These are phyloP conservation scores for Psilopogon haemacephalus DNA, from an alignment of 2,113 vertebrate species.

Conservation along the genomic window DNA sequence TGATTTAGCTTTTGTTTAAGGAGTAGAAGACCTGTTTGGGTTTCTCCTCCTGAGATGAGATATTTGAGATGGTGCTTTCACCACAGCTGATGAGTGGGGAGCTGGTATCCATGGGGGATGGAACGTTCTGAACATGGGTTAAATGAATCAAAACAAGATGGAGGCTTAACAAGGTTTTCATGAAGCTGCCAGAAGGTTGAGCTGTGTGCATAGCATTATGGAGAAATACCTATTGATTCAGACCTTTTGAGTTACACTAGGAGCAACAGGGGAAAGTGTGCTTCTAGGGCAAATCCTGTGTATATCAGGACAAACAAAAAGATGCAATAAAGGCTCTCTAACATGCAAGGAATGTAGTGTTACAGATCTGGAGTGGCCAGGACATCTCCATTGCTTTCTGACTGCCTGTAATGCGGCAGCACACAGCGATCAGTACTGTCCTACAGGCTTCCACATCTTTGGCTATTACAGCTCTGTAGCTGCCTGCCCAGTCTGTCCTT, in stretches of 20 bases:
- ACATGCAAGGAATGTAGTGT: fast-evolving
- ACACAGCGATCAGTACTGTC: background rate
- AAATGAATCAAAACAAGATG: background rate
- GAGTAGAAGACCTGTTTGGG: background rate
- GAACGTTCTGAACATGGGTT: fast-evolving
- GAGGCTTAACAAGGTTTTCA: background rate
- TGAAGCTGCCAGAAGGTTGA: background rate
- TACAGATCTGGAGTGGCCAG: background rate
- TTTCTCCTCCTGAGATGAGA: background rate
- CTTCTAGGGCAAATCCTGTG: background rate
- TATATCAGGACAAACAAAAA: background rate
- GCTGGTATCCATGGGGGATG: background rate
- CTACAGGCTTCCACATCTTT: background rate
- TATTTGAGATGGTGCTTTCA: background rate
- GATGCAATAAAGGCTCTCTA: background rate
- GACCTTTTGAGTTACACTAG: background rate
- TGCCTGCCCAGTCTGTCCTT: background rate
- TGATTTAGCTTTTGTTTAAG: background rate
- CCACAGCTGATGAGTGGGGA: fast-evolving
- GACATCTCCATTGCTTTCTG: background rate
- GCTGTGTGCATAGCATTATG: background rate
- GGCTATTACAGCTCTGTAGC: background rate
- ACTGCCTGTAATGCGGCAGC: background rate
- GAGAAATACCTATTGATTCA: background rate
- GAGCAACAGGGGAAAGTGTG: fast-evolving